phyloP scores from a whole-genome alignment of 1,140 invertebrate species.

The Lepidurus apus region DNA sequence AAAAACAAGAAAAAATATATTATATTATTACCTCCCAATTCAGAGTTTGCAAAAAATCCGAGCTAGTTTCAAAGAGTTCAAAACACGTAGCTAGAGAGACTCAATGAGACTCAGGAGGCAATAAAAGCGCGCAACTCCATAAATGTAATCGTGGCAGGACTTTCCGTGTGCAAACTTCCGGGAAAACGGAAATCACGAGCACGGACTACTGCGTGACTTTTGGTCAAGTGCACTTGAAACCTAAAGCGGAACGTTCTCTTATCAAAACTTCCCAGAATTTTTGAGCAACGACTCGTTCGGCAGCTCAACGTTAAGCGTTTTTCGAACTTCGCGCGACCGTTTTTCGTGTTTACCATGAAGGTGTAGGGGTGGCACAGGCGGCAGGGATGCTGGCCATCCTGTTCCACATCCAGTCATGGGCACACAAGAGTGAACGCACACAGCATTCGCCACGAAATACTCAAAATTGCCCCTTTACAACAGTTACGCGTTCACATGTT shows the following conservation, averaged over 20 bases:
- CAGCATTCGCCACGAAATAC: background rate
- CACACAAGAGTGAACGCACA: background rate
- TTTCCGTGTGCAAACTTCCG: background rate
- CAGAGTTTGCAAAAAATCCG: background rate
- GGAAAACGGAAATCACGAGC: background rate
- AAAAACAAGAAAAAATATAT: constrained; percentile 25
- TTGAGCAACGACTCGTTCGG: too few species aligned
- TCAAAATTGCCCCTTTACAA: background rate
- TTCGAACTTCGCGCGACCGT: background rate
- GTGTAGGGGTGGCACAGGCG: constrained; percentile 7
- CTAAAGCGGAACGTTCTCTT: background rate
- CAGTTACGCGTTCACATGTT: background rate
- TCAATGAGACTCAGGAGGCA: background rate
- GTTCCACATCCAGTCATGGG: background rate
- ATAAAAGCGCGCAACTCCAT: background rate
- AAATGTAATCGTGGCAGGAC: background rate
- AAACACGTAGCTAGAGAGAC: background rate
- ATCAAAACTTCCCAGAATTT: background rate
- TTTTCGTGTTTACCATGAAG: constrained; percentile 4
- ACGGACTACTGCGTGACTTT: constrained; percentile 9
- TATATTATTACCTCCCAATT: background rate
- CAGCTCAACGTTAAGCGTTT: too few species aligned
- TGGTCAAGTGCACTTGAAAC: background rate
- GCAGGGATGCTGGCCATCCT: constrained; percentile 3
- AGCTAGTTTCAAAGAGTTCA: background rate